Conservation (phyloP, 2,888 invertebrate genomes). For the Tribolium freemani region DNA sequence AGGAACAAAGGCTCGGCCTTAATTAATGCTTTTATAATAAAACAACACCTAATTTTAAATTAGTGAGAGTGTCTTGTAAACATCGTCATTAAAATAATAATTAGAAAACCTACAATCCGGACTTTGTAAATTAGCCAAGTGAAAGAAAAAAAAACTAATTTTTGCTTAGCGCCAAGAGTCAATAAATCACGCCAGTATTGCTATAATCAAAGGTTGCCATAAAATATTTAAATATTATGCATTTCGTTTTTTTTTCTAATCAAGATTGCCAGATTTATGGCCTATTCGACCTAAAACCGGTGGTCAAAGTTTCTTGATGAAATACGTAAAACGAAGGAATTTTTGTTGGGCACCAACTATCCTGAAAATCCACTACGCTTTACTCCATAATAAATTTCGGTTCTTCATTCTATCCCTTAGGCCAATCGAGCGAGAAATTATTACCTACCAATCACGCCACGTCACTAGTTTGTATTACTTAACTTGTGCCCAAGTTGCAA, state of each 20-base stretch:
- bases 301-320: slow-evolving; percentile 18
- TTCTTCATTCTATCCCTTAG: slow-evolving; percentile 33
- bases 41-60: background rate
- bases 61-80: too few relatives aligned
- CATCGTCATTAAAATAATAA: too few relatives aligned
- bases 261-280: slow-evolving; percentile 30
- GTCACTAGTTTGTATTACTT: slow-evolving; percentile 33
- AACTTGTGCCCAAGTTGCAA: slow-evolving; percentile 12
- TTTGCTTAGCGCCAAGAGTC: background rate
- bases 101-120: too few relatives aligned
- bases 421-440: slow-evolving; percentile 33
- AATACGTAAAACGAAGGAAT: slow-evolving; percentile 22
- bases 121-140: too few relatives aligned
- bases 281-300: slow-evolving; percentile 1
- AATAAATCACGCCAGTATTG: background rate
- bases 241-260: slow-evolving; percentile 15
- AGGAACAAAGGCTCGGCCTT: background rate
- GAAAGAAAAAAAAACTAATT: too few relatives aligned
- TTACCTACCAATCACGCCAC: slow-evolving; percentile 33
- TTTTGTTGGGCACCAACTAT: slow-evolving; percentile 25
- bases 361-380: slow-evolving; percentile 32
- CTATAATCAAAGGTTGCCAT: background rate
- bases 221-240: slow-evolving; percentile 15
- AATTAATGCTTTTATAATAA: background rate
- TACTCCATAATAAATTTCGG: slow-evolving; percentile 30